Evolutionary conservation across 2,797 vertebrate species (phyloP).

Genomic region (Benthosema pterotum): DNA sequence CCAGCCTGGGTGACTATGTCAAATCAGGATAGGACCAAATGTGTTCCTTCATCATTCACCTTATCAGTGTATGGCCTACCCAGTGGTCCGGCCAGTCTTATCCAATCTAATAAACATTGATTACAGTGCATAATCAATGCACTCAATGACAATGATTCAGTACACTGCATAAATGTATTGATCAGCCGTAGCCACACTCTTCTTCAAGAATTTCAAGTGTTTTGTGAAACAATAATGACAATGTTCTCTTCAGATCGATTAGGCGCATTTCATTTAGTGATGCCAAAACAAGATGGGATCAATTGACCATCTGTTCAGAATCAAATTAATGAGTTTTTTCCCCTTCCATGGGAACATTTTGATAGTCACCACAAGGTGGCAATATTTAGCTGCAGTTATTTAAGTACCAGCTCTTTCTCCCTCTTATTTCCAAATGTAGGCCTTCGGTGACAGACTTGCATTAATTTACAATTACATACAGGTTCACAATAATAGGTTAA

Average conservation of each 20-base stretch:
- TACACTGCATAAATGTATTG: conserved; percentile 74
- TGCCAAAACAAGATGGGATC: conserved; percentile 47
- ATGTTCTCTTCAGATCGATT: conserved; percentile 38
- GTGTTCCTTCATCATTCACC: conserved; percentile 70
- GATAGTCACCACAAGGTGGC: conserved; percentile 60
- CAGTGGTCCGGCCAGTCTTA: conserved; percentile 56
- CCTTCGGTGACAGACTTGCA: no score
- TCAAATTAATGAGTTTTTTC: conserved; percentile 11
- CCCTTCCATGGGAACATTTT: background rate
- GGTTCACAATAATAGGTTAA: no score
- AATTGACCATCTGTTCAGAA: conserved; percentile 62
- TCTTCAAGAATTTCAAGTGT: conserved; percentile 60
- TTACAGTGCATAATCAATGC: conserved; percentile 76
- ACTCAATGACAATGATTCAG: conserved; percentile 81
- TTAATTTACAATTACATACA: no score
- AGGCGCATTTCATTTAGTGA: conserved; percentile 60
- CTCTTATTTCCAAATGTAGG: background rate
- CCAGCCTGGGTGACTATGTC: background rate
- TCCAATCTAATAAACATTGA: conserved; percentile 73
- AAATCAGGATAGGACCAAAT: conserved; percentile 45
- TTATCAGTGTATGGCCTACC: conserved; percentile 57
- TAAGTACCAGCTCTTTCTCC: conserved; percentile 1
- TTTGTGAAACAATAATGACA: conserved; percentile 61
- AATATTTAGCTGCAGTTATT: conserved; percentile 56
- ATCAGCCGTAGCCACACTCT: conserved; percentile 53